Evolutionary conservation across 2,113 vertebrate genomes (phyloP), one percentile per base, ranked within the genome.

Genomic region (Calypte anna): DNA sequence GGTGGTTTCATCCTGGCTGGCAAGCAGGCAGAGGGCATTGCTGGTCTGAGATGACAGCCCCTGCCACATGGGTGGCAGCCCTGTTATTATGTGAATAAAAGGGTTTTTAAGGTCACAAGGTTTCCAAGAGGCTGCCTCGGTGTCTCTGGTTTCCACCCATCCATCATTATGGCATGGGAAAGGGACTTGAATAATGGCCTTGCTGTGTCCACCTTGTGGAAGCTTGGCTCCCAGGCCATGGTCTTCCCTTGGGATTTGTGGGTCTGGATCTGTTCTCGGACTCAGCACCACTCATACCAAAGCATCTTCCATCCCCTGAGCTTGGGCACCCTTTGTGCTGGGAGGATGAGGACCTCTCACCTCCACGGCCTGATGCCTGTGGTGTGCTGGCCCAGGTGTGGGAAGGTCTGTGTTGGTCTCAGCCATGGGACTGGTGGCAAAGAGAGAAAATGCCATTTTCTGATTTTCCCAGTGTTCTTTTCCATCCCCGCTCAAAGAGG

Each of bases 31-130:
- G 82, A 95, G 57, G 78, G 80, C 85, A 66, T 4, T 53, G 89
- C 53, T 14, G 31, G 93, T 75, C 91, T 14, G 16, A 94, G 95
- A 77, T 97, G 96, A 97, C 97, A 97, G 96, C 83, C 55, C 3
- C 85, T 93, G 94, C 91, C 86, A 40, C 75, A 14, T 9, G 88
- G 82, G 75, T 96, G 93, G 94, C 96, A 97, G 96, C 90, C 90
- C 96, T 96, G 93, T 97, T 97, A 95, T 98, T 97, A 97, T 61
- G 46, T 82, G 94, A 87, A 97, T 96, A 96, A 96, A 97, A 97
- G 96, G 96, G 95, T 97, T 97, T 93, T 94, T 97, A 96, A 97
- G 96, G 97, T 95, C 96, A 93, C 82, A 68, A 87, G 86, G 93
- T 87, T 95, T 90, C 85, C 1, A 16, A 46, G 57, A 48, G 62